These are phyloP conservation scores for Mesembrinibis cayennensis DNA, from an alignment of 2,113 vertebrate genomes.

Conservation along the genomic window DNA sequence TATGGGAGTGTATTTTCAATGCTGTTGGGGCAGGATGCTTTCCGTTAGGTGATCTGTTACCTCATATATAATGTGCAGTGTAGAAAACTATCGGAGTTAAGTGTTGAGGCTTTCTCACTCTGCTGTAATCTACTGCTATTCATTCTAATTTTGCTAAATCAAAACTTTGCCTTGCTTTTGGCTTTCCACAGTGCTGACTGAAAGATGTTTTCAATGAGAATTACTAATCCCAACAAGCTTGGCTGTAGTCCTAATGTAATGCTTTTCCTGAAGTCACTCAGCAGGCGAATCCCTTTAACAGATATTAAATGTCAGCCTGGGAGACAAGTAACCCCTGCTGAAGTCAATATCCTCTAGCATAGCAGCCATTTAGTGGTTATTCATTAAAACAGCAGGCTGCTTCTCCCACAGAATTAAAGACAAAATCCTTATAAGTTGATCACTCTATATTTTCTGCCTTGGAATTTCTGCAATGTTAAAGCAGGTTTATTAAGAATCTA, in stretches of 20 bases:
- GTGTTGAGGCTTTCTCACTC: neutral
- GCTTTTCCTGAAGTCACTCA: constrained; percentile 23
- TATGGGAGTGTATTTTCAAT: neutral
- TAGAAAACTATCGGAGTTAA: neutral
- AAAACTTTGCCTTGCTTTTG: neutral
- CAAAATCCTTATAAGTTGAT: neutral
- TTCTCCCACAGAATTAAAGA: constrained; percentile 25
- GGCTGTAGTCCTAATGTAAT: neutral
- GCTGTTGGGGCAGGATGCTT: neutral
- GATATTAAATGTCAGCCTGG: constrained; percentile 34
- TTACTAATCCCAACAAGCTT: neutral
- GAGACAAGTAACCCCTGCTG: constrained; percentile 1
- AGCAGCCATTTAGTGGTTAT: constrained; percentile 2
- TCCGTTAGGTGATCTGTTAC: neutral
- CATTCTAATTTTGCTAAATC: neutral
- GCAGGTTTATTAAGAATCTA: neutral
- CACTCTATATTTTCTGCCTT: neutral
- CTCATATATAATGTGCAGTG: neutral
- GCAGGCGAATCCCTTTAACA: constrained; percentile 10
- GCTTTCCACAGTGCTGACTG: neutral
- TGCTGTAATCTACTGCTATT: neutral
- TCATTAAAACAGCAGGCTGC: constrained; percentile 50
- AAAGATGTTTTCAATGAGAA: constrained; percentile 7
- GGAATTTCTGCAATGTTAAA: neutral
- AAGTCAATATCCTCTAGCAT: constrained; percentile 22